Conservation (phyloP, 2,113 vertebrate species). For the Bufo gargarizans region DNA sequence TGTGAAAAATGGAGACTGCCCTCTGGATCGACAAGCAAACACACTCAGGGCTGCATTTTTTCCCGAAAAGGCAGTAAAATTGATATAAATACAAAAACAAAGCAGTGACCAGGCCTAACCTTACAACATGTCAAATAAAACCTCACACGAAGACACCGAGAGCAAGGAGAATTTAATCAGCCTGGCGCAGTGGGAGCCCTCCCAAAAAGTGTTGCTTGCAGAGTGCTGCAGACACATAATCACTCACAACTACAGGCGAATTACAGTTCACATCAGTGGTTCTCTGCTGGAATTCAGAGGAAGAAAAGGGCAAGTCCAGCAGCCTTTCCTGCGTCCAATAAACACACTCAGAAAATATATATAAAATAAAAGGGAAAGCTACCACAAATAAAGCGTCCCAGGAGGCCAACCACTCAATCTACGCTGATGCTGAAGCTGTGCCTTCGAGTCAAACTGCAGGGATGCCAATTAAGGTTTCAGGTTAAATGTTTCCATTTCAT, state of each 20-base stretch:
- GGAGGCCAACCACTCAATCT: not conserved
- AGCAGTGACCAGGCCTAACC: conserved; percentile 47
- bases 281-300: conserved; percentile 50
- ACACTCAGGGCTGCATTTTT: conserved; percentile 40
- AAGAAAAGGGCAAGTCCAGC: conserved; percentile 52
- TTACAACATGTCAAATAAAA: conserved; percentile 55
- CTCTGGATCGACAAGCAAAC: conserved; percentile 40
- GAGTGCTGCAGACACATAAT: conserved; percentile 58
- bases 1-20: conserved; percentile 23
- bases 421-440: conserved; percentile 1
- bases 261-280: conserved; percentile 57
- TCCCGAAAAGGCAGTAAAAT: conserved; percentile 51
- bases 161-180: conserved; percentile 61
- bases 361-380: conserved; percentile 2
- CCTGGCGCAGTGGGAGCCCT: conserved; percentile 58
- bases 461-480: conserved; percentile 36
- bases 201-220: conserved; percentile 54
- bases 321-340: conserved; percentile 42
- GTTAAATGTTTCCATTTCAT: not conserved
- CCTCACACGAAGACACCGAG: conserved; percentile 58
- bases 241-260: conserved; percentile 57
- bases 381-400: conserved; percentile 45
- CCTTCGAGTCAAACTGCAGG: conserved; percentile 19
- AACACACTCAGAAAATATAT: conserved; percentile 17
- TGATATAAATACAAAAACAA: not conserved